A percentile compares a stretch with the other conserved stretches of the same genome.
phyloP scores from a whole-genome alignment of 2,888 invertebrate genomes.

The Polyommatus iphigenia region DNA sequence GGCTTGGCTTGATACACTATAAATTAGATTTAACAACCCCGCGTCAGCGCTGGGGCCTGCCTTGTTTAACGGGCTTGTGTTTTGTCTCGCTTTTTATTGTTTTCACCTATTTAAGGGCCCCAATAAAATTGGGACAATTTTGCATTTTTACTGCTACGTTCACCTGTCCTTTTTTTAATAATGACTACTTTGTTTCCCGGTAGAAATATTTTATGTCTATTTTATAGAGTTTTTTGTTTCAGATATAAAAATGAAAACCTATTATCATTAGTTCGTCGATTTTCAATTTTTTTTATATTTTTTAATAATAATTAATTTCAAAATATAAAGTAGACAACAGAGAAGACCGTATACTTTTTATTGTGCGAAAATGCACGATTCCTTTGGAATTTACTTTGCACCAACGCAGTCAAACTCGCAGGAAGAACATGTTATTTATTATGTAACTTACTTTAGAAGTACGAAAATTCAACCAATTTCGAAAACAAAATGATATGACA shows the following conservation, averaged over 20 bases:
- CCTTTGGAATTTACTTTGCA: too few species aligned
- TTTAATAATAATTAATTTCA: neutral
- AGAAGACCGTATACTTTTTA: too few species aligned
- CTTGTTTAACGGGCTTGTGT: conserved; percentile 46
- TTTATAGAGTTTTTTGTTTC: neutral
- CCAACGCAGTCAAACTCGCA: too few species aligned
- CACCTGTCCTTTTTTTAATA: conserved; percentile 23
- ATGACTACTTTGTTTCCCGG: conserved; percentile 15
- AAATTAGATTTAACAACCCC: conserved; percentile 68
- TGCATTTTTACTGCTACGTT: neutral
- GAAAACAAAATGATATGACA: neutral
- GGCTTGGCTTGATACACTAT: conserved; percentile 62
- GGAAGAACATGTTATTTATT: too few species aligned
- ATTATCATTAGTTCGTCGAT: too few species aligned
- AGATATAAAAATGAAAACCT: too few species aligned
- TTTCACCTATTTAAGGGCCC: conserved; percentile 33
- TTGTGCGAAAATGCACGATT: too few species aligned
- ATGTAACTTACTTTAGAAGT: too few species aligned
- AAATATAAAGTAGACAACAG: too few species aligned
- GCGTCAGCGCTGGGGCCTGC: conserved; percentile 47
- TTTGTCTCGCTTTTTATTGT: conserved; percentile 43
- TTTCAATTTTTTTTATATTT: too few species aligned
- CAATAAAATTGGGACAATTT: conserved; percentile 22
- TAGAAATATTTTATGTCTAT: neutral
- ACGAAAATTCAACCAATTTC: too few species aligned